A percentile compares a stretch with the other conserved stretches of the same genome.
phyloP scores from a whole-genome alignment of 2,888 invertebrate species.

The Limnephilus lunatus region DNA sequence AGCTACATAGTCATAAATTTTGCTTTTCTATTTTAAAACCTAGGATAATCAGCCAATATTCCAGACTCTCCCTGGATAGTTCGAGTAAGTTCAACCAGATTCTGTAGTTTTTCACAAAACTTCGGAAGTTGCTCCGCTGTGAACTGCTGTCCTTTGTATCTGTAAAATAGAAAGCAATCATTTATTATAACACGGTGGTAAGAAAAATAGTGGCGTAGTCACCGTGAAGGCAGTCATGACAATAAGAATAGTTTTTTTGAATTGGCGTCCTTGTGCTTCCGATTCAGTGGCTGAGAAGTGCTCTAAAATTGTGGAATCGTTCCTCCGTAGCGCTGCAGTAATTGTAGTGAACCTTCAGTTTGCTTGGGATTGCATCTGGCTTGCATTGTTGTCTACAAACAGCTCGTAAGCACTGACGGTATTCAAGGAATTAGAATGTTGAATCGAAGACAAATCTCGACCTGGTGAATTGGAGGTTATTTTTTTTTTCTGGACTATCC shows the following conservation, averaged over 20 bases:
- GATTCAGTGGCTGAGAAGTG: too few relatives aligned
- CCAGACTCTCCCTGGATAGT: conserved; percentile 75
- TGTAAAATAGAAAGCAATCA: conserved; percentile 62
- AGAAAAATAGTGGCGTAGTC: background rate
- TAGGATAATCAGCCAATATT: conserved; percentile 75
- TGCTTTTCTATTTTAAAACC: conserved; percentile 67
- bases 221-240: too few relatives aligned
- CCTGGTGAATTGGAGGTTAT: too few relatives aligned
- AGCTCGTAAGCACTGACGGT: background rate
- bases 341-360: too few relatives aligned
- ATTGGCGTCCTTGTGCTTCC: too few relatives aligned
- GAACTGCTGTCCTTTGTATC: conserved; percentile 75
- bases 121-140: conserved; percentile 75
- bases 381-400: background rate
- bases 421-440: background rate
- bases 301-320: too few relatives aligned
- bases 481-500: background rate
- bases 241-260: too few relatives aligned
- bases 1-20: background rate
- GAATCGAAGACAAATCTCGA: background rate
- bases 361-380: too few relatives aligned
- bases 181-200: background rate
- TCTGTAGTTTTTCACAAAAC: conserved; percentile 75
- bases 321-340: too few relatives aligned
- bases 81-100: conserved; percentile 74